phyloP scores from a whole-genome alignment of 2,888 invertebrate species.

The Pardosa pseudoannulata region DNA sequence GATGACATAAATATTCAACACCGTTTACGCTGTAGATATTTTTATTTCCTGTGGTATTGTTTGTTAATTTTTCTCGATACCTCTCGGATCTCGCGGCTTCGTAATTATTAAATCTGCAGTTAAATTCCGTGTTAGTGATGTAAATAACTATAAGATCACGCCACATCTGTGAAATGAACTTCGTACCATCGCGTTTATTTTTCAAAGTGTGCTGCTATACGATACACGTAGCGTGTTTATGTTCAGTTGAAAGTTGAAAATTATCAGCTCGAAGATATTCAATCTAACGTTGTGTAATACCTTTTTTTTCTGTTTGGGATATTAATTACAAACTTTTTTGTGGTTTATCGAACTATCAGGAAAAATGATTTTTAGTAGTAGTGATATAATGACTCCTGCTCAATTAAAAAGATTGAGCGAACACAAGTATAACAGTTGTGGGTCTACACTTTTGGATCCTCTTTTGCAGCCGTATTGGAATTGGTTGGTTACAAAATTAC shows the following conservation, averaged over 20 bases:
- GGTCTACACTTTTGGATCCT: constrained; percentile 90
- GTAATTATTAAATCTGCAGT: too few species aligned
- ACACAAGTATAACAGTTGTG: constrained; percentile 96
- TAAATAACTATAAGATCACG: background rate
- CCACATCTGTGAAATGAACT: constrained; percentile 8
- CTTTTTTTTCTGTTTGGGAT: too few species aligned
- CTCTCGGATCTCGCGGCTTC: too few species aligned
- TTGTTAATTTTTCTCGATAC: too few species aligned
- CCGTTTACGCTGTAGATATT: too few species aligned
- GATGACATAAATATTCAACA: too few species aligned
- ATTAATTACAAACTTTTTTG: background rate
- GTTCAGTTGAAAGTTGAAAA: background rate
- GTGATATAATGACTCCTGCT: constrained; percentile 77
- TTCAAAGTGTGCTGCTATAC: background rate
- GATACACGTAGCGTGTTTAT: background rate
- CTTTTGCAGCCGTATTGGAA: constrained; percentile 97
- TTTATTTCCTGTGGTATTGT: too few species aligned
- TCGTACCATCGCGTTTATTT: background rate
- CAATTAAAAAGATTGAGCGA: constrained; percentile 95
- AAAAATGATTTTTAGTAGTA: constrained; percentile 72
- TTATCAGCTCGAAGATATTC: background rate
- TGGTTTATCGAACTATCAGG: background rate
- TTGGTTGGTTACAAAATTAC: constrained; percentile 92
- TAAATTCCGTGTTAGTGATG: too few species aligned
- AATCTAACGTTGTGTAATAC: background rate